Percentiles rank a stretch among this genome's conserved stretches.
These are phyloP conservation scores for Epinephelus fuscoguttatus DNA, from an alignment of 2,113 vertebrate species.

Conservation along the genomic window DNA sequence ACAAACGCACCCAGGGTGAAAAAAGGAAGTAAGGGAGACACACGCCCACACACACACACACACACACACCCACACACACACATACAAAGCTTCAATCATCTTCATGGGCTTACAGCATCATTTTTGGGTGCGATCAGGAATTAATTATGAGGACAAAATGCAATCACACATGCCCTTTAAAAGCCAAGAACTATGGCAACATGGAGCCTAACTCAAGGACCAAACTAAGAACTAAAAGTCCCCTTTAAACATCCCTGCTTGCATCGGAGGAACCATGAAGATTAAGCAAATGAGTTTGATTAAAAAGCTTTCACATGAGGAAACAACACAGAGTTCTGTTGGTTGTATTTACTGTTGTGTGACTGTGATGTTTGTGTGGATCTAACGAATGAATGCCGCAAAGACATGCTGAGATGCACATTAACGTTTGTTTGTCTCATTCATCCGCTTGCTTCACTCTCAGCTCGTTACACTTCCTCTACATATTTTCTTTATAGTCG, in stretches of 20 bases:
- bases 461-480: background rate
- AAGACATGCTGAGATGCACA: background rate
- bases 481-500: background rate
- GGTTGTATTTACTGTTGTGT: background rate
- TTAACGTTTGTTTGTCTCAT: background rate
- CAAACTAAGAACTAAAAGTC: background rate
- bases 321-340: background rate
- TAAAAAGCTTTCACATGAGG: background rate
- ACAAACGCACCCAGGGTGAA: slow-evolving; percentile 9
- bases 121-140: background rate
- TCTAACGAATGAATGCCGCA: background rate
- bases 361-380: background rate
- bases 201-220: background rate
- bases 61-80: background rate
- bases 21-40: background rate
- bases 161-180: background rate
- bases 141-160: background rate
- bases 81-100: background rate
- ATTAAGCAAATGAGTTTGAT: background rate
- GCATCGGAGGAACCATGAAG: background rate
- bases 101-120: background rate
- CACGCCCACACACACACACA: background rate
- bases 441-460: background rate
- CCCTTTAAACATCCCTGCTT: background rate
- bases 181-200: background rate